These are phyloP conservation scores for Perizoma flavofasciatum DNA, from an alignment of 2,888 invertebrate species.

Conservation along the genomic window DNA sequence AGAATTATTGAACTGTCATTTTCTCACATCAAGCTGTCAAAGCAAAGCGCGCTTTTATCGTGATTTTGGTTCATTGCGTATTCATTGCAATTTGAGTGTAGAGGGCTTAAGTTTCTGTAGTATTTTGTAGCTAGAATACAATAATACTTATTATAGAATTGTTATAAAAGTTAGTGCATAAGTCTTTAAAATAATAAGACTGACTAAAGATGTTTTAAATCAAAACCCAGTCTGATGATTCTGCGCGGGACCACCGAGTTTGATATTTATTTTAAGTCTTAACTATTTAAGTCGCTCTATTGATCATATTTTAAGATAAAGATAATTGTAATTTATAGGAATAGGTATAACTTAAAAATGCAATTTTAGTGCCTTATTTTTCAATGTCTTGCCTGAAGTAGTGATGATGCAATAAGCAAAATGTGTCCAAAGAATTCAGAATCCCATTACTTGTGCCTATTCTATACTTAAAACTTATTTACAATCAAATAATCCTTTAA, in stretches of 20 bases:
- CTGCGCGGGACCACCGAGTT: conserved; percentile 57
- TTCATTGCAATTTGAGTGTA: no score
- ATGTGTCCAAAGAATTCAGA: conserved; percentile 32
- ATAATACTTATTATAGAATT: background rate
- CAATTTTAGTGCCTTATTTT: conserved; percentile 60
- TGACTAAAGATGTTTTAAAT: conserved; percentile 28
- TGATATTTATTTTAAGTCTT: conserved; percentile 41
- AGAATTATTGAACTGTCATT: no score
- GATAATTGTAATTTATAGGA: background rate
- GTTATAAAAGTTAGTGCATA: background rate
- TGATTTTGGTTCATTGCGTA: background rate
- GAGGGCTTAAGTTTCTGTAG: no score
- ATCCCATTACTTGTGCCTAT: conserved; percentile 29
- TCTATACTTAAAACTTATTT: conserved; percentile 24
- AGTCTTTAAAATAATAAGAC: no score
- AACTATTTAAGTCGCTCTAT: conserved; percentile 22
- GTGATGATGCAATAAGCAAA: conserved; percentile 37
- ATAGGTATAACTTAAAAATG: conserved; percentile 9
- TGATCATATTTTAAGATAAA: conserved; percentile 18
- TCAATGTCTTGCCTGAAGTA: conserved; percentile 63
- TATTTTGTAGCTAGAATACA: no score
- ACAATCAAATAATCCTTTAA: conserved; percentile 12
- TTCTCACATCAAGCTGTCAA: no score
- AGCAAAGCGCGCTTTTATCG: background rate
- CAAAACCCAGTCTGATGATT: conserved; percentile 36